These are phyloP conservation scores for Limnephilus auricula DNA, from an alignment of 2,888 invertebrate species.

Conservation along the genomic window DNA sequence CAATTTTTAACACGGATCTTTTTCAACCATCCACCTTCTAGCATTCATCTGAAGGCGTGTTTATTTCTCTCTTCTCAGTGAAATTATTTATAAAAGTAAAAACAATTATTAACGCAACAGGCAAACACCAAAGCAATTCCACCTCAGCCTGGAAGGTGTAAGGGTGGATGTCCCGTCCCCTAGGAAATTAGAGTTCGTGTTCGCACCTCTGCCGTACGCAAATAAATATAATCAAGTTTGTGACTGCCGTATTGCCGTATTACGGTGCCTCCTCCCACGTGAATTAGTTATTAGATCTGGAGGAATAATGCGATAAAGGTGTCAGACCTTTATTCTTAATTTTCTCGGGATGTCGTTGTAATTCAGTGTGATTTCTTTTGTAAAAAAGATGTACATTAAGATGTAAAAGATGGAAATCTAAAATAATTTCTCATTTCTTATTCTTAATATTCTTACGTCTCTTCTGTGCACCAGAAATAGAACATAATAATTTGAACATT, in stretches of 20 bases:
- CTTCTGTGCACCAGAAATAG: too few species aligned
- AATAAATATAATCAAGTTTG: slow-evolving; percentile 64
- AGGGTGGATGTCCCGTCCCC: slow-evolving; percentile 50
- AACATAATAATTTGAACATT: too few species aligned
- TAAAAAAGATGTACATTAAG: not conserved
- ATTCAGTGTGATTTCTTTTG: slow-evolving; percentile 20
- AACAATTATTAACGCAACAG: slow-evolving; percentile 37
- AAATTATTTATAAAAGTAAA: not conserved
- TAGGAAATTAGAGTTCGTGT: slow-evolving; percentile 62
- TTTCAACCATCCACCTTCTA: not conserved
- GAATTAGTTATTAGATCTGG: slow-evolving; percentile 7
- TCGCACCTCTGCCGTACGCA: slow-evolving; percentile 61
- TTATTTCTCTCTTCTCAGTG: not conserved
- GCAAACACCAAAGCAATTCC: slow-evolving; percentile 36
- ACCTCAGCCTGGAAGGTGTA: not conserved
- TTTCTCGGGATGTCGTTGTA: slow-evolving; percentile 14
- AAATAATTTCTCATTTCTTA: not conserved
- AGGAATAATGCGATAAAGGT: not conserved
- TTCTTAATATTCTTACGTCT: not conserved
- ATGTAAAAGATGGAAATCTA: not conserved
- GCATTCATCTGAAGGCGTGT: not conserved
- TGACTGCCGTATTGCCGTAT: slow-evolving; percentile 11
- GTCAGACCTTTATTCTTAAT: not conserved
- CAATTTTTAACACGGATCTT: not conserved
- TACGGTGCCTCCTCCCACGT: not conserved